Conservation (phyloP, 2,888 invertebrate species). For the Apodemia duryi region DNA sequence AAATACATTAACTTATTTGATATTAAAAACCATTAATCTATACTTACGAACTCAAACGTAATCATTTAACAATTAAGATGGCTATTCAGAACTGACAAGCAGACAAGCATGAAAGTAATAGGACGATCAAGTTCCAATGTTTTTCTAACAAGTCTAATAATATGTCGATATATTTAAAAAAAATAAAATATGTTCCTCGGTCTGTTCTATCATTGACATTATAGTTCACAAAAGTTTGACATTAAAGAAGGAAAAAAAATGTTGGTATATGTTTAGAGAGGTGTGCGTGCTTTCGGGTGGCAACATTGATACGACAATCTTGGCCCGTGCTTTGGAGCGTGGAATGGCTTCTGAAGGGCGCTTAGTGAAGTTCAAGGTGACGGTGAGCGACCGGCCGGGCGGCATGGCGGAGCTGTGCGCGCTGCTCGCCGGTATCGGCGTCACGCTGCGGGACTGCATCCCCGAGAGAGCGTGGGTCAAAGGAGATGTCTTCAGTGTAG, state of each 20-base stretch:
- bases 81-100: too few relatives aligned
- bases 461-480: slow-evolving; percentile 97
- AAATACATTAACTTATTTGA: too few relatives aligned
- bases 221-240: too few relatives aligned
- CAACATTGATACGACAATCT: slow-evolving; percentile 93
- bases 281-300: slow-evolving; percentile 90
- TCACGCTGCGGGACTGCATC: slow-evolving; percentile 94
- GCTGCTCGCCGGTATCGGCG: slow-evolving; percentile 85
- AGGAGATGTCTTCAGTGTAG: slow-evolving; percentile 86
- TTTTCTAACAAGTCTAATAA: too few relatives aligned
- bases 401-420: slow-evolving; percentile 91
- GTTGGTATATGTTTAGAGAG: slow-evolving; percentile 77
- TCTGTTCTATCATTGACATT: too few relatives aligned
- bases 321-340: slow-evolving; percentile 91
- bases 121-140: too few relatives aligned
- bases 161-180: not conserved
- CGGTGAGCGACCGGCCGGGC: slow-evolving; percentile 90
- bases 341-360: slow-evolving; percentile 94
- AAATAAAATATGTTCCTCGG: too few relatives aligned
- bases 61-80: too few relatives aligned
- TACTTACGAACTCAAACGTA: too few relatives aligned
- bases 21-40: too few relatives aligned
- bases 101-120: too few relatives aligned
- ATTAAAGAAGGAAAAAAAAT: too few relatives aligned
- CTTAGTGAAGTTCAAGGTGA: slow-evolving; percentile 77